phyloP scores from a whole-genome alignment of 2,797 vertebrate genomes.

The Coilia nasus region DNA sequence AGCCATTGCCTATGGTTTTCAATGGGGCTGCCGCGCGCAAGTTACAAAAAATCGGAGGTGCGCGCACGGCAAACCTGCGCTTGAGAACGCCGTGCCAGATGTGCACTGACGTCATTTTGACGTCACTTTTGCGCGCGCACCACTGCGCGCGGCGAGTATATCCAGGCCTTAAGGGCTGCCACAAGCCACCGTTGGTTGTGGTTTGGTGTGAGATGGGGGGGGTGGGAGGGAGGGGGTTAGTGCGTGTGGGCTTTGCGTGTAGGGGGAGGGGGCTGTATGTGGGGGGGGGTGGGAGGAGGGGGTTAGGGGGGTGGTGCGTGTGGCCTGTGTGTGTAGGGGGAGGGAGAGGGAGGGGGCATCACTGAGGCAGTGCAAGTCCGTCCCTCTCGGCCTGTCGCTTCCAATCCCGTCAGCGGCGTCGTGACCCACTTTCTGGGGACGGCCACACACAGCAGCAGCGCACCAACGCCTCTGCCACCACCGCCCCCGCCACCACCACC shows the following conservation, averaged over 20 bases:
- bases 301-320: not conserved
- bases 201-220: not conserved
- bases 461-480: constrained; percentile 28
- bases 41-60: too few species aligned
- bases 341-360: not conserved
- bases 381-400: constrained; percentile 51
- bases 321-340: too few species aligned
- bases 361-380: constrained; percentile 22
- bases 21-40: too few species aligned
- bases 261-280: not conserved
- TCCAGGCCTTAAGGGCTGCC: not conserved
- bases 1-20: too few species aligned
- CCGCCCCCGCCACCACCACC: not conserved
- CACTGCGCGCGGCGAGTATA: too few species aligned
- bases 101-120: too few species aligned
- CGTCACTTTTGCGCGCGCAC: too few species aligned
- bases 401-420: constrained; percentile 44
- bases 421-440: constrained; percentile 52
- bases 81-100: too few species aligned
- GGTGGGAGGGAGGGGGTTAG: not conserved
- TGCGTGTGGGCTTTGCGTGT: too few species aligned
- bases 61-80: too few species aligned
- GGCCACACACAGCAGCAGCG: constrained; percentile 10
- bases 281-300: not conserved
- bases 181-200: not conserved